Evolutionary conservation across 1,140 invertebrate genomes (phyloP).

Genomic region (Lordiphosa collinella): DNA sequence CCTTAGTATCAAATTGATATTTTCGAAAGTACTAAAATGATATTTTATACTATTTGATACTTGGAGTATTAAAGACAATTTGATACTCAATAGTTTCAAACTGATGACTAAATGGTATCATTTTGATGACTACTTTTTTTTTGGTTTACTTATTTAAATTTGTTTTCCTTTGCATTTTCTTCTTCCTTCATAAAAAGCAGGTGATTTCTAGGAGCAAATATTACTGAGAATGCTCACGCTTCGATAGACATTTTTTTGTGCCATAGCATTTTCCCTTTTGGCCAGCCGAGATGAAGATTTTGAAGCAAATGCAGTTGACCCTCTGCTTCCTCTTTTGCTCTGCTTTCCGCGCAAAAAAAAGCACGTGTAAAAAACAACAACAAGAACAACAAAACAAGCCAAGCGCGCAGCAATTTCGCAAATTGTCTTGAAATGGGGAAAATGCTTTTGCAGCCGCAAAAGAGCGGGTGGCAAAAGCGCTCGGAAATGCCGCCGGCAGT

Average conservation of each 20-base stretch:
- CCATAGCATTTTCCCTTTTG: constrained; percentile 18
- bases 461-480: constrained; percentile 46
- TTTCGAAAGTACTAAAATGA: no score
- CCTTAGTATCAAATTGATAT: no score
- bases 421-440: constrained; percentile 68
- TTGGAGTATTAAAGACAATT: no score
- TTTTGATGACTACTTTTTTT: no score
- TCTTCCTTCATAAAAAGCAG: no score
- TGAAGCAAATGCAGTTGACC: constrained; percentile 11
- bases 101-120: no score
- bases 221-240: background rate
- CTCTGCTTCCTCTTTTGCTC: constrained; percentile 10
- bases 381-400: constrained; percentile 22
- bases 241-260: constrained; percentile 11
- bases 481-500: constrained; percentile 68
- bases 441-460: constrained; percentile 42
- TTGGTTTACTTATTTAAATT: no score
- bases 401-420: constrained; percentile 57
- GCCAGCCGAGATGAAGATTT: constrained; percentile 36
- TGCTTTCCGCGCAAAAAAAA: constrained; percentile 13
- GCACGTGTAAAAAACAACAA: constrained; percentile 19
- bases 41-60: no score
- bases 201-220: background rate
- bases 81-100: no score
- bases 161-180: no score